Conservation (phyloP, 1,140 invertebrate species). For the Holotrichia oblita region DNA sequence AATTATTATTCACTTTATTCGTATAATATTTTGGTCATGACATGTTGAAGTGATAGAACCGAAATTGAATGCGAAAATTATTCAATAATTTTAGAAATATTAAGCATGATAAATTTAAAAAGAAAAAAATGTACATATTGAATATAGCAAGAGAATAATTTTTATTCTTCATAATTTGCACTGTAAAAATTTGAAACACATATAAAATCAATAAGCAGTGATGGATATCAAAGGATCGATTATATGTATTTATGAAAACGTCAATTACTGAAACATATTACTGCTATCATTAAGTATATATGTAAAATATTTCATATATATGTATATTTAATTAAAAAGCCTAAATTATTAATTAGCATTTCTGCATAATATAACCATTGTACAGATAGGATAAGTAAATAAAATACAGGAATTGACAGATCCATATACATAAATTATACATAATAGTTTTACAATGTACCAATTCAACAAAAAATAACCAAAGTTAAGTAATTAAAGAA, state of each 20-base stretch:
- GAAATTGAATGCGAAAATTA: not conserved
- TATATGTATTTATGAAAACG: constrained; percentile 27
- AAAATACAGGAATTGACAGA: constrained; percentile 29
- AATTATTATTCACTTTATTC: too few species aligned
- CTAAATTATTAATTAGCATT: constrained; percentile 25
- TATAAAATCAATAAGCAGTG: constrained; percentile 33
- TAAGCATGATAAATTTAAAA: constrained; percentile 1
- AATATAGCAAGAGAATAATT: constrained; percentile 10
- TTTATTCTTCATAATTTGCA: constrained; percentile 31
- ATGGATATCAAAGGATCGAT: constrained; percentile 12
- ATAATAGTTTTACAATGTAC: constrained; percentile 26
- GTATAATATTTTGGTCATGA: too few species aligned
- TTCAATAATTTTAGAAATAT: constrained; percentile 11
- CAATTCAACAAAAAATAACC: constrained; percentile 1
- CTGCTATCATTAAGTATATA: constrained; percentile 28
- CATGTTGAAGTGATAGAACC: too few species aligned
- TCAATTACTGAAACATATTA: constrained; percentile 36
- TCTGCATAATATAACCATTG: constrained; percentile 15
- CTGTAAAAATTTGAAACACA: constrained; percentile 28
- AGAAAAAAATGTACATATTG: constrained; percentile 25
- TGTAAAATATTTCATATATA: constrained; percentile 25
- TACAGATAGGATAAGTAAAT: constrained; percentile 34
- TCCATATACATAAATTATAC: constrained; percentile 23
- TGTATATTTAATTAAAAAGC: constrained; percentile 26
- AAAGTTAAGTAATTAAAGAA: not conserved